Conservation (phyloP, 2,113 vertebrate genomes). For the Psettodes erumei region DNA sequence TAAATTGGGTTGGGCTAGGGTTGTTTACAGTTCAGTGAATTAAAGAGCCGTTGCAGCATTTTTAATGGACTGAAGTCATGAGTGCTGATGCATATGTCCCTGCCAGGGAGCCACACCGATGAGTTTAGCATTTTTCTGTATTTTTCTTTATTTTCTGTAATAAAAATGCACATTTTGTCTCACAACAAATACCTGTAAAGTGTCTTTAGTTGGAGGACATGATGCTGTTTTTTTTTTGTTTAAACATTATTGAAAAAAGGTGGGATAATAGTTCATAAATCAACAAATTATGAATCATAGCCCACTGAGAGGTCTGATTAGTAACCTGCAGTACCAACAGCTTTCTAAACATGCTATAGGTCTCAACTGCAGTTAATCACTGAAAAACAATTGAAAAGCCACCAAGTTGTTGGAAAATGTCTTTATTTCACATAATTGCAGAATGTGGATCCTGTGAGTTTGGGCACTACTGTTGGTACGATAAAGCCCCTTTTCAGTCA, state of each 20-base stretch:
- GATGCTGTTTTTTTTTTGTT: no score
- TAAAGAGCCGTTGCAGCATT: background rate
- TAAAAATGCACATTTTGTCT: background rate
- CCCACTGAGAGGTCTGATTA: background rate
- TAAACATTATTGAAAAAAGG: no score
- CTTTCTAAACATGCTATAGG: background rate
- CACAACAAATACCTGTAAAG: background rate
- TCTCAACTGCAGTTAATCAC: background rate
- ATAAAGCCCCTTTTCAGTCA: background rate
- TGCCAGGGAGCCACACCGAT: background rate
- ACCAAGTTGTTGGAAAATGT: background rate
- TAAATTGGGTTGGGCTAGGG: background rate
- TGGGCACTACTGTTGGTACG: background rate
- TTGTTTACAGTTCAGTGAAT: no score
- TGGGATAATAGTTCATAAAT: no score
- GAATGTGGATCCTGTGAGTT: background rate
- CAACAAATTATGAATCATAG: no score
- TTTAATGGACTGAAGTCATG: background rate
- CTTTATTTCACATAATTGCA: background rate
- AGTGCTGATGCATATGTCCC: background rate
- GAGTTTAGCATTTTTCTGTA: background rate
- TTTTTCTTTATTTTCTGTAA: conserved; percentile 14
- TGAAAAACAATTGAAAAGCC: background rate
- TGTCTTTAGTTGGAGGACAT: conserved; percentile 61
- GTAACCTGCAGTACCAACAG: background rate